Percentiles rank a stretch among this genome's conserved stretches.
phyloP scores from a whole-genome alignment of 2,888 invertebrate genomes.

The Platycnemis pennipes region DNA sequence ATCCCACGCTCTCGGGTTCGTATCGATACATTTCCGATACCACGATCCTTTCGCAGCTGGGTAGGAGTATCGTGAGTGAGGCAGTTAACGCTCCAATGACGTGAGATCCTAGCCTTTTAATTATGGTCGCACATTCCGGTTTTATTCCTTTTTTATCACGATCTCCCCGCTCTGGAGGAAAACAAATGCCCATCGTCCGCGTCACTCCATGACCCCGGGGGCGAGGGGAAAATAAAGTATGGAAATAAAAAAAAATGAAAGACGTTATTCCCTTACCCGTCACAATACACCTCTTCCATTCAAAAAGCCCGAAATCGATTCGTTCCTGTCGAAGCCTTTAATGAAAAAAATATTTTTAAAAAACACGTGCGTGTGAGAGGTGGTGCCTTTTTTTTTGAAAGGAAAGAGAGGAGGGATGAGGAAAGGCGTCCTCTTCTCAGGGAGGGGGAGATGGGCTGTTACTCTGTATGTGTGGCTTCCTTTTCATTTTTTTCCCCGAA shows the following conservation, averaged over 20 bases:
- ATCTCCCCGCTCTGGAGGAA: background rate
- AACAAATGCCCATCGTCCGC: background rate
- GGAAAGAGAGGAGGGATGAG: background rate
- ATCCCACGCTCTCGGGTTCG: no score
- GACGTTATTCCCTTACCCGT: background rate
- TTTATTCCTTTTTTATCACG: background rate
- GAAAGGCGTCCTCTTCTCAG: background rate
- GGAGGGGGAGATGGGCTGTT: background rate
- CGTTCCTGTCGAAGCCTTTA: constrained; percentile 32
- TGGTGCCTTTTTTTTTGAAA: background rate
- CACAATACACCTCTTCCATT: background rate
- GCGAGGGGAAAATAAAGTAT: background rate
- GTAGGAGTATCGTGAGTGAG: no score
- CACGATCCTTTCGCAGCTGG: no score
- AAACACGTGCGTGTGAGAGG: background rate
- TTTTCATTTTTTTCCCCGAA: background rate
- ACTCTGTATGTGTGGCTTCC: background rate
- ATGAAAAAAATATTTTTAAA: background rate
- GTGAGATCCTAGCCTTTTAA: background rate
- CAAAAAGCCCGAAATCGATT: constrained; percentile 17
- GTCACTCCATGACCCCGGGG: background rate
- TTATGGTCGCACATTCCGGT: background rate
- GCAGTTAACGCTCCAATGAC: no score
- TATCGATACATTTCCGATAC: no score
- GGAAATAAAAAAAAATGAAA: background rate